Percentiles rank a stretch among this genome's conserved stretches.
Conservation (phyloP, 2,797 vertebrate genomes). For the Rhyacichthys aspro region DNA sequence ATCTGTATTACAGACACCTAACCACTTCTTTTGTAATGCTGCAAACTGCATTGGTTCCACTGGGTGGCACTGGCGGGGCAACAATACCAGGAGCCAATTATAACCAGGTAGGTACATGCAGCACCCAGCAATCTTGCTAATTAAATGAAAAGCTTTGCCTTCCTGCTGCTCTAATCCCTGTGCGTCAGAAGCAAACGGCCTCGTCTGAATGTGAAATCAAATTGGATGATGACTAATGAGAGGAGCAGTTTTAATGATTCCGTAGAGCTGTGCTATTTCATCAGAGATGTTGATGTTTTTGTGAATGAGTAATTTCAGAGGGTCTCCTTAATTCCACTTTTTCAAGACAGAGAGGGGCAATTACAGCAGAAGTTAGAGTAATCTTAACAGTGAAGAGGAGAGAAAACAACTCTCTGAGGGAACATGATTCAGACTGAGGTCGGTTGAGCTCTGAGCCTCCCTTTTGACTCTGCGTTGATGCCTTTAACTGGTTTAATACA, state of each 20-base stretch:
- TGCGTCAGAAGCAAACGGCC: constrained; percentile 63
- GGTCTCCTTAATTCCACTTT: constrained; percentile 25
- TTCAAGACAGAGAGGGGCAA: constrained; percentile 17
- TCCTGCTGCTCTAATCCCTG: constrained; percentile 54
- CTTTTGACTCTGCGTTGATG: constrained; percentile 7
- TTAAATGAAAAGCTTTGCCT: constrained; percentile 71
- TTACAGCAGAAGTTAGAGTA: constrained; percentile 23
- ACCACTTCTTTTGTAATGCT: not conserved
- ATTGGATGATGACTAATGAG: constrained; percentile 60
- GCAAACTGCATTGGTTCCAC: constrained; percentile 43
- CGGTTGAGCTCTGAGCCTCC: constrained; percentile 2
- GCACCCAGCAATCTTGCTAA: constrained; percentile 61
- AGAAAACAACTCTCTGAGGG: not conserved
- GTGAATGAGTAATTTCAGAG: constrained; percentile 16
- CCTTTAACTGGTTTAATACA: constrained; percentile 1
- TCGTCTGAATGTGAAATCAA: constrained; percentile 57
- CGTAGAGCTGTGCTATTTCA: constrained; percentile 29
- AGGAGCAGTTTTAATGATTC: constrained; percentile 57
- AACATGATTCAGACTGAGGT: not conserved
- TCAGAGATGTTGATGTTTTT: constrained; percentile 19
- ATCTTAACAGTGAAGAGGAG: constrained; percentile 2
- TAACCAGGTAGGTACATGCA: constrained; percentile 45
- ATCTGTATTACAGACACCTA: not conserved
- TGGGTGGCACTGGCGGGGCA: constrained; percentile 65
- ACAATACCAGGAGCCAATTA: constrained; percentile 10